Evolutionary conservation across 2,797 vertebrate species (phyloP), one percentile per base, ranked within the genome.

Genomic region (Fistularia tabacaria): DNA sequence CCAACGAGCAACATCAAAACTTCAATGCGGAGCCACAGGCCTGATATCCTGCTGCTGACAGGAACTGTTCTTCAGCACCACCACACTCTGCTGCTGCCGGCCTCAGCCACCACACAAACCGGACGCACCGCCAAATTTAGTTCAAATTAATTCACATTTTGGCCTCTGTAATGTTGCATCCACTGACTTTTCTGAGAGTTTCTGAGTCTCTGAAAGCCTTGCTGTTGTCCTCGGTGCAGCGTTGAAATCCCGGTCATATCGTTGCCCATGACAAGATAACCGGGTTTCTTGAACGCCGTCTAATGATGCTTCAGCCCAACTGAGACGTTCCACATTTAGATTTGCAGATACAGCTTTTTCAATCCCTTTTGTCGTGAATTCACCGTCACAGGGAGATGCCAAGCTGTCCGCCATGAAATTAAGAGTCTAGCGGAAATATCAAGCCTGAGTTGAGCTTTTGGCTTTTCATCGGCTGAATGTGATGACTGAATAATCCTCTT

Each of bases 1-100:
- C 25, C 25, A 25, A 25, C 25, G 5, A 25, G 2, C 25, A 25
- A 25, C n/a, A n/a, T n/a, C n/a, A n/a, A n/a, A n/a, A n/a, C n/a
- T n/a, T n/a, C n/a, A n/a, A n/a, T n/a, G n/a, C n/a, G n/a, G n/a
- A n/a, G n/a, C n/a, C n/a, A n/a, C n/a, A n/a, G n/a, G n/a, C n/a
- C n/a, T 25, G 25, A 5, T 3, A 25, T 6, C 39, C 39, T 40
- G 8, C 8, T 0, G 0, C 47, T 36, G 47, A 6, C 8, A 49
- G 77, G 79, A 82, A 80, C 84, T 91, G 90, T 91, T 81, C 87
- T 89, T 89, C 89, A 89, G 86, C 87, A 90, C 87, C 83, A 69
- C 67, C 45, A 1, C 3, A 0, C 44, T 14, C 41, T 14, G 15
- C 49, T 9, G 10, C 43, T 25, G 9, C n/a, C 9, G 37, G 43